A percentile compares a stretch with the other conserved stretches of the same genome.
Evolutionary conservation across 2,113 vertebrate genomes (phyloP).

Genomic region (Scopus umbretta): DNA sequence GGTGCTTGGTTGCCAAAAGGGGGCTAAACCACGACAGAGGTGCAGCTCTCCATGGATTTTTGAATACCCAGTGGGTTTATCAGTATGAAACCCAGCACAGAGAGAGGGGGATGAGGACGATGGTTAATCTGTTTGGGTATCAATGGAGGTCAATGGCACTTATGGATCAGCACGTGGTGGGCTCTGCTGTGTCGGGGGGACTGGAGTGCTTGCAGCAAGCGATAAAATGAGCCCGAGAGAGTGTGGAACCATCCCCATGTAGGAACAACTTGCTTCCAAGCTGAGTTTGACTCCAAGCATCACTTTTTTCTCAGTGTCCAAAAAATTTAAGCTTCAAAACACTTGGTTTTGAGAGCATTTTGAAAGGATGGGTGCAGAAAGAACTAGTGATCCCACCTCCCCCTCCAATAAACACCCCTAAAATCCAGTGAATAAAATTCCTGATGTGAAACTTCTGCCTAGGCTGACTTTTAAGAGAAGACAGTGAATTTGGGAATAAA

Average conservation of each 20-base stretch:
- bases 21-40: too few species aligned
- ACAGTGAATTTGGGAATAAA: not conserved
- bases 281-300: not conserved
- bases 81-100: not conserved
- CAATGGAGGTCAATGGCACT: rapidly evolving
- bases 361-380: not conserved
- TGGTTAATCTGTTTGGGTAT: not conserved
- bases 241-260: rapidly evolving
- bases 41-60: not conserved
- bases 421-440: not conserved
- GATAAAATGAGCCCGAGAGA: not conserved
- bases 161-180: not conserved
- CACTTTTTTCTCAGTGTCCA: not conserved
- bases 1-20: too few species aligned
- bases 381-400: not conserved
- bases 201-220: not conserved
- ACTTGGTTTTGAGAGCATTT: not conserved
- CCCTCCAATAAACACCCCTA: not conserved
- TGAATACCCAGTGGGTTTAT: not conserved
- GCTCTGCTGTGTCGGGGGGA: not conserved
- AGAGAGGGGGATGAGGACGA: not conserved
- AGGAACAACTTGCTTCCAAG: not conserved
- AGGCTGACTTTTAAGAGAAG: not conserved
- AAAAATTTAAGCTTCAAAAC: not conserved
- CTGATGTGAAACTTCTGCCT: not conserved